Evolutionary conservation across 2,797 vertebrate genomes (phyloP).

Genomic region (Pitangus sulphuratus): DNA sequence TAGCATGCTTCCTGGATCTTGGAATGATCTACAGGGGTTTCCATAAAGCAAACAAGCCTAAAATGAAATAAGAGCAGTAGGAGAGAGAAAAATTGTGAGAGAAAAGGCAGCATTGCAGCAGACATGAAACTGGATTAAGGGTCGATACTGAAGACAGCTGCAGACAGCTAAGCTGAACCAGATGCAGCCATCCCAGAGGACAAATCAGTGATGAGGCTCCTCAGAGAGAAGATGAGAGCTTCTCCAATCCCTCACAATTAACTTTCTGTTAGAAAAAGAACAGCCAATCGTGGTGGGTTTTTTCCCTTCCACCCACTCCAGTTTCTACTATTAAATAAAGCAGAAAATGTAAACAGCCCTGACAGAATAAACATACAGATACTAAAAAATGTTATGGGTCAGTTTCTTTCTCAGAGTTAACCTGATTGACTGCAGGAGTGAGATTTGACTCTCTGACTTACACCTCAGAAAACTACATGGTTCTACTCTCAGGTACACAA

Average conservation of each 20-base stretch:
- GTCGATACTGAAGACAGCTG: neutral
- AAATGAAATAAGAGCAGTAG: neutral
- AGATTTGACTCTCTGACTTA: neutral
- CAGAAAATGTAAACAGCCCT: slow-evolving; percentile 13
- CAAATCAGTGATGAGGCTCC: neutral
- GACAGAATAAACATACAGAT: neutral
- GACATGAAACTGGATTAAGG: slow-evolving; percentile 22
- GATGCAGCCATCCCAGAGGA: slow-evolving; percentile 32
- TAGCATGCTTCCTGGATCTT: neutral
- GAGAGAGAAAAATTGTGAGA: slow-evolving; percentile 11
- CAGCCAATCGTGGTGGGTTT: neutral
- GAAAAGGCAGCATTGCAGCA: neutral
- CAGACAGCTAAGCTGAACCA: slow-evolving; percentile 36
- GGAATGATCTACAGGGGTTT: slow-evolving; percentile 9
- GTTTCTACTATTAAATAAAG: slow-evolving; percentile 2
- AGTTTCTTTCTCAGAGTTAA: neutral
- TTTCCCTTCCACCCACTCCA: neutral
- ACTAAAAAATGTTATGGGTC: neutral
- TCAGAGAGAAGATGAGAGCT: neutral
- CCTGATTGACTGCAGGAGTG: neutral
- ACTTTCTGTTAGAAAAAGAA: neutral
- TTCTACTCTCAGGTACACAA: neutral
- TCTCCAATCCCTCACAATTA: neutral
- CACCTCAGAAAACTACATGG: neutral
- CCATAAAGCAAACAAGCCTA: neutral